These are phyloP conservation scores for Pseudomyrmex dendroicus DNA, from an alignment of 1,140 invertebrate species.

Conservation along the genomic window DNA sequence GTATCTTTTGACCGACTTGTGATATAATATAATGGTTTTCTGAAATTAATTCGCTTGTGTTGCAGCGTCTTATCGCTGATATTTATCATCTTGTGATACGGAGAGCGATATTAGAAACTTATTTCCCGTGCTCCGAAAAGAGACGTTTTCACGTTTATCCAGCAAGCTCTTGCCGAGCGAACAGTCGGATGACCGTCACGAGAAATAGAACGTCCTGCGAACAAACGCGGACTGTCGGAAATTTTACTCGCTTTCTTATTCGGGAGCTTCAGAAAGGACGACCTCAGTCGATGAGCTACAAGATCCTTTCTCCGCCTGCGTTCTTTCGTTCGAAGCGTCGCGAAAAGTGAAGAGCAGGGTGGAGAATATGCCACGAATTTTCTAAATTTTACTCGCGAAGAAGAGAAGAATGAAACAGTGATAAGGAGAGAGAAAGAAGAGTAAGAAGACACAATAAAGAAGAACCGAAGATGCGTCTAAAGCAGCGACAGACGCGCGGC, in stretches of 20 bases:
- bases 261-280: constrained; percentile 7
- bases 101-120: constrained; percentile 38
- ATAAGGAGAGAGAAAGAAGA: constrained; percentile 7
- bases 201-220: constrained; percentile 66
- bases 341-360: not conserved
- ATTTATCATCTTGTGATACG: constrained; percentile 19
- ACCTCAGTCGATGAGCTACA: constrained; percentile 26
- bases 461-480: not conserved
- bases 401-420: not conserved
- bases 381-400: constrained; percentile 59
- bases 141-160: constrained; percentile 42
- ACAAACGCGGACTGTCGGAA: constrained; percentile 62
- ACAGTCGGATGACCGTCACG: constrained; percentile 64
- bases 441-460: constrained; percentile 32
- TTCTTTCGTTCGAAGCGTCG: constrained; percentile 26
- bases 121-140: constrained; percentile 38
- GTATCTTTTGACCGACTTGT: not conserved
- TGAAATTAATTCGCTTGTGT: not conserved
- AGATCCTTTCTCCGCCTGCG: constrained; percentile 31
- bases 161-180: not conserved
- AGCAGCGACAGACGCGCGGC: constrained; percentile 15
- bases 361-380: constrained; percentile 58
- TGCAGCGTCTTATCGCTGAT: not conserved
- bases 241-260: constrained; percentile 69
- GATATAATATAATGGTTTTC: not conserved